Evolutionary conservation across 2,888 invertebrate species (phyloP), one percentile per base, ranked within the genome.

Genomic region (Nomada lathburiana): DNA sequence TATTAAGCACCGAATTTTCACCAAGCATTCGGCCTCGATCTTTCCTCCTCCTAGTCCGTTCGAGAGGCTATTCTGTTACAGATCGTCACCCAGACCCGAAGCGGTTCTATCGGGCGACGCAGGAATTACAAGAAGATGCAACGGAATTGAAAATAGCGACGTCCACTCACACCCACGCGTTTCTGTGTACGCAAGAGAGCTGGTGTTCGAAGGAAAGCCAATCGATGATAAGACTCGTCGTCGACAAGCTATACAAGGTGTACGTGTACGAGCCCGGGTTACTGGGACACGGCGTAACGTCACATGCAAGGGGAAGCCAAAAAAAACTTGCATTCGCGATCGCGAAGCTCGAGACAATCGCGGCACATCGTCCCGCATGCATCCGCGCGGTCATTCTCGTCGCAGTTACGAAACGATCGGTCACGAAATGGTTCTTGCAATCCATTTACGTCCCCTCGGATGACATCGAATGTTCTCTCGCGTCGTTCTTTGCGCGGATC

Each of bases 311-410:
- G 60, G 65, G 86, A 82, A 76, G 83, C 78, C 83, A 80, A 80
- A 85, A 86, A 86, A 86, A 86, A 77, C 36, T 86, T 80, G 67
- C 80, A 72, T 86, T 76, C 75, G 76, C 81, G 72, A 84, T 81
- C 81, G 81, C 71, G 79, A 74, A 81, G 80, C 80, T 73, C 42
- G 53, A 64, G 76, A 42, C 65, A 74, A 73, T 79, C 74, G 76
- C 69, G 64, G 65, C 52, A 65, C 68, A 50, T 60, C 77, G 53
- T 70, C 57, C 29, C 52, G 36, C 42, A 47, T 29, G 52, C 20
- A 44, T 57, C 55, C 23, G 20, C 29, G n/a, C 47, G 9, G 26
- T 20, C 20, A 78, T 50, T 36, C 42, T 44, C 68, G 44, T 72
- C 47, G 47, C 62, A 36, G 52, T 80, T 63, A 77, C 67, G 62